Evolutionary conservation across 2,797 vertebrate species (phyloP), one percentile per base, ranked within the genome.

Genomic region (Tadarida brasiliensis): DNA sequence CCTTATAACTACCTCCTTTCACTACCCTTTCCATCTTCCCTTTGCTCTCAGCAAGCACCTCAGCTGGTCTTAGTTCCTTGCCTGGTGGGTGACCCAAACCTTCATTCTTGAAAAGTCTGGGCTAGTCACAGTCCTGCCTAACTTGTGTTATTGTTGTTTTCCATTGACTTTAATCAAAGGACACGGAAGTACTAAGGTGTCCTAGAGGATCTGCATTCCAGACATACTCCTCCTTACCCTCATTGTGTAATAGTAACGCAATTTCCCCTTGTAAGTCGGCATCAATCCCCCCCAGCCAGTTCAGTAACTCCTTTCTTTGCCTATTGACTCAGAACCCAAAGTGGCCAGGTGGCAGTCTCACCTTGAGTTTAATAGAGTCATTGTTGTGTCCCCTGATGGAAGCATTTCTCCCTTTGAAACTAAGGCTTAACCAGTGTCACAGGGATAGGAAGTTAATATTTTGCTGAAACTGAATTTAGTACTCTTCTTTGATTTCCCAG

Each of bases 391-490:
- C n/a, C 9, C n/a, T 73, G 17, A 19, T 81, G 33, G 49, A 93
- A 86, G 44, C 57, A 90, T 82, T 93, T 17, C 7, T 91, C 26
- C 15, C 39, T 91, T 93, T 70, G 33, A 93, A 90, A 90, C 68
- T n/a, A 92, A 90, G 65, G 77, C 33, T 63, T 92, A 96, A 57
- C 49, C 74, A 44, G 76, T 8, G 7, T 65, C 57, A 89, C 19
- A 57, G 49, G 70, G 7, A 68, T 88, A 30, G 33, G 20, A 93
- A 78, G 20, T 91, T 78, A 91, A 80, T 92, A 82, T 51, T 82
- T 73, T 95, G 39, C 71, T 56, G 39, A 82, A 90, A 33, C 12
- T 68, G 20, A 87, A 84, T 90, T 89, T 95, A 93, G 89, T 95
- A 59, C 6, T 82, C 57, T 91, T 90, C 5, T 82, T 39, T 96